A percentile compares a stretch with the other conserved stretches of the same genome.
Evolutionary conservation across 1,140 invertebrate genomes (phyloP).

Genomic region (Varroa destructor): DNA sequence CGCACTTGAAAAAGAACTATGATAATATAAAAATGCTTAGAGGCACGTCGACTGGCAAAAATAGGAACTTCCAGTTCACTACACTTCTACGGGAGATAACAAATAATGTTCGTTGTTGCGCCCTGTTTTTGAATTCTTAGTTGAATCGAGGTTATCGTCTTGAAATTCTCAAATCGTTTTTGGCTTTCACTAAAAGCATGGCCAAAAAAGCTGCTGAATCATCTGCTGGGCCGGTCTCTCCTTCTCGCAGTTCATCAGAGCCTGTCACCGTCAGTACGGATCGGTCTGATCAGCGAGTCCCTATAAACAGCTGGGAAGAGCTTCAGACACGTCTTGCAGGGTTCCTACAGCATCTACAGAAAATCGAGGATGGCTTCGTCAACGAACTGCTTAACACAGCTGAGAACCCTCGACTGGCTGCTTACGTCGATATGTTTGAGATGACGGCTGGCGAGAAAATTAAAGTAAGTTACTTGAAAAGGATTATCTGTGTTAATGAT

Average conservation of each 20-base stretch:
- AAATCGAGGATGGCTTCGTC: conserved; percentile 17
- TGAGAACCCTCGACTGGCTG: neutral
- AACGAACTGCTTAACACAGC: neutral
- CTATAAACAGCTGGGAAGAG: neutral
- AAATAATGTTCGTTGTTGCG: no score
- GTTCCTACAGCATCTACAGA: conserved; percentile 11
- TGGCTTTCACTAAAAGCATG: conserved; percentile 6
- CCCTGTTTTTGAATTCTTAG: neutral
- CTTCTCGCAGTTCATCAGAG: no score
- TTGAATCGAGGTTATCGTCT: conserved; percentile 9
- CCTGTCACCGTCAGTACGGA: no score
- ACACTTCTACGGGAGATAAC: no score
- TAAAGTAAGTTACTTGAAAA: neutral
- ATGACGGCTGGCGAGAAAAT: conserved; percentile 13
- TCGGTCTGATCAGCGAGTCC: no score
- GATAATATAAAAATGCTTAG: no score
- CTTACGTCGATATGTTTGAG: conserved; percentile 17
- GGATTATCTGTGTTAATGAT: no score
- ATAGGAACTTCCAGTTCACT: no score
- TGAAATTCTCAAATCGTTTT: conserved; percentile 2
- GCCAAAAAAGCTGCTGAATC: conserved; percentile 11
- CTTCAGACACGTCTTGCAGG: neutral
- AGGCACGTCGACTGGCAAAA: no score
- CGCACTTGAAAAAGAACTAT: no score
- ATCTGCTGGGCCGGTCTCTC: no score